Conservation (phyloP, 2,888 invertebrate species). For the Zhuqinia jingwanae region DNA sequence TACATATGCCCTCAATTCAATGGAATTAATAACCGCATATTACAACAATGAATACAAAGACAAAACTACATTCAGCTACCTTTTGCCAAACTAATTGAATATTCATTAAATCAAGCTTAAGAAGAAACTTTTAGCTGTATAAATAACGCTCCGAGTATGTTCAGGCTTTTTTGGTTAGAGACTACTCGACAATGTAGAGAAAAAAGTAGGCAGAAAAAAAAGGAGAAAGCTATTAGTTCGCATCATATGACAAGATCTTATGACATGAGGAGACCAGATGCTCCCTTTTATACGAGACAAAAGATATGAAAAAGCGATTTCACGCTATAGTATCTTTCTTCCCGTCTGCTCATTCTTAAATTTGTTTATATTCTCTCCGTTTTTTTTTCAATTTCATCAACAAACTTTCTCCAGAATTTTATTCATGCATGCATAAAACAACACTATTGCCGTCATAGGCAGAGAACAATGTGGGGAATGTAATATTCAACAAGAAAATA, state of each 20-base stretch:
- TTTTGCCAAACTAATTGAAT: background rate
- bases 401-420: background rate
- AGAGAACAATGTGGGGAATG: too few species aligned
- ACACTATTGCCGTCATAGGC: too few species aligned
- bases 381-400: background rate
- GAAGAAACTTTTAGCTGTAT: background rate
- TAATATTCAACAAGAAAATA: too few species aligned
- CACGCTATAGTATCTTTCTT: background rate
- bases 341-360: background rate
- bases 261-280: background rate
- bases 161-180: too few species aligned
- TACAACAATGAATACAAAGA: too few species aligned
- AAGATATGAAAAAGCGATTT: background rate
- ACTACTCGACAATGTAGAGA: too few species aligned
- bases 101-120: background rate
- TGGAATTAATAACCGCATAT: too few species aligned
- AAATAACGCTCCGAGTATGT: background rate
- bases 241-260: background rate
- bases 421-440: background rate
- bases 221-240: background rate
- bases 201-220: background rate
- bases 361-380: background rate
- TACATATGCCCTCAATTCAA: too few species aligned
- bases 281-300: background rate
- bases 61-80: too few species aligned